Base-by-base conservation (phyloP, 2,113 vertebrate genomes). In the Mesocricetus auratus region DNA sequence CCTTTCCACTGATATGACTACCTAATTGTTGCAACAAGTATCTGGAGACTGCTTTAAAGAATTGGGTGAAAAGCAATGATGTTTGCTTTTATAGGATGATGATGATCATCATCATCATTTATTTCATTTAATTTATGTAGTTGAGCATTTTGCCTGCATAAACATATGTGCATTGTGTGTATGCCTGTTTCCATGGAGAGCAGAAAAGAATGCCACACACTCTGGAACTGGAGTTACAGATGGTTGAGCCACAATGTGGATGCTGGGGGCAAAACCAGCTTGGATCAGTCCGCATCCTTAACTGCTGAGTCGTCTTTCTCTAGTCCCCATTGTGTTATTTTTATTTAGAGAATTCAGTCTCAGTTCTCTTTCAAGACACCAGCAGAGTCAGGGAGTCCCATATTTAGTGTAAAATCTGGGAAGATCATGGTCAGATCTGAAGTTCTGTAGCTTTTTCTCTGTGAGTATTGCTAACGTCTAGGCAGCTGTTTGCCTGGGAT, bases 21-120 rank as follows among this genome's bases (percentile, higher is more conserved):
- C n/a, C 19, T 68, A 42, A 56, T 71, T 92, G 42, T n/a, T 73
- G 62, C 10, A 89, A 83, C 17, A 53, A 39, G 36, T 13, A 89
- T 26, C 78, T 92, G 79, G 92, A 90, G 74, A 47, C 33, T 47
- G 1, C 17, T 94, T 89, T 91, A 92, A 90, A n/a, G 73, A 71
- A 47, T 69, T 13, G 4, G 17, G 73, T 53, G 47, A 74, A 50
- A 83, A 92, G 53, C 66, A 74, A 47, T 75, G 39, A 66, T 88
- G 71, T 60, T 60, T 79, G 19, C 33, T 47, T 89, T 89, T 82
- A 39, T 29, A 64, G 31, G 58, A 83, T 17, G 7, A 42, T 31
- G n/a, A 26, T 53, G 15, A 81, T 62, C 39, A 62, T 45, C n/a
- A n/a, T n/a, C n/a, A n/a, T n/a, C n/a, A 19, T 83, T 22, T 66